Evolutionary conservation across 2,797 vertebrate genomes (phyloP), one percentile per base, ranked within the genome.

Genomic region (Phoeniculus purpureus): DNA sequence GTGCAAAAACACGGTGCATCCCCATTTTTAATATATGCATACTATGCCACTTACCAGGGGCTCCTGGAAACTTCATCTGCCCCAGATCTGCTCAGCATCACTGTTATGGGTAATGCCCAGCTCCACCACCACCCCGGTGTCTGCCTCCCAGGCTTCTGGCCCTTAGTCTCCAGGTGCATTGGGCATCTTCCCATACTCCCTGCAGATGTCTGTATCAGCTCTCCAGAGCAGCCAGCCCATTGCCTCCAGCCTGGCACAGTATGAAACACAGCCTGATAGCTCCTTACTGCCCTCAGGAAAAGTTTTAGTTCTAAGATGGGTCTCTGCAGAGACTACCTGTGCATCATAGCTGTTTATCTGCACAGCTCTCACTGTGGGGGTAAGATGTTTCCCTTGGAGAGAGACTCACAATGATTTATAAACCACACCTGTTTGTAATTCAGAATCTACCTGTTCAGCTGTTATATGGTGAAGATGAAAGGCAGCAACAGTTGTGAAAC

Each of bases 141-240:
- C 37, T 37, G 37, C 4, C 12, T 6, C 7, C 1, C 1, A 8
- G 12, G 6, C 27, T 83, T 25, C 81, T 66, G 81, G n/a, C 11
- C 31, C 27, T 32, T 21, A 1, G 15, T 47, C 16, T 19, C 27
- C 23, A 40, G 34, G 29, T 34, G 32, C 13, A 9, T 1, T 50
- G 56, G 58, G 26, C 45, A 34, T 16, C 60, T 65, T 27, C 37
- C 14, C 1, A 1, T 4, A 0, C 12, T 62, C 25, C 25, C n/a
- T 37, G 40, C n/a, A 23, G 48, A 10, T 3, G 3, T 0, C 0
- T 0, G 2, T 37, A 27, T 56, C 58, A 12, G 52, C 40, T 71
- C 51, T 47, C 51, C 59, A 17, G 51, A 18, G 48, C 55, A 73
- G 43, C 47, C 80, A 75, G 31, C 9, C 65, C 68, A 10, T 2